Evolutionary conservation across 1,140 invertebrate genomes (phyloP), one percentile per base, ranked within the genome.

Genomic region (Cyrtorhinus lividipennis): DNA sequence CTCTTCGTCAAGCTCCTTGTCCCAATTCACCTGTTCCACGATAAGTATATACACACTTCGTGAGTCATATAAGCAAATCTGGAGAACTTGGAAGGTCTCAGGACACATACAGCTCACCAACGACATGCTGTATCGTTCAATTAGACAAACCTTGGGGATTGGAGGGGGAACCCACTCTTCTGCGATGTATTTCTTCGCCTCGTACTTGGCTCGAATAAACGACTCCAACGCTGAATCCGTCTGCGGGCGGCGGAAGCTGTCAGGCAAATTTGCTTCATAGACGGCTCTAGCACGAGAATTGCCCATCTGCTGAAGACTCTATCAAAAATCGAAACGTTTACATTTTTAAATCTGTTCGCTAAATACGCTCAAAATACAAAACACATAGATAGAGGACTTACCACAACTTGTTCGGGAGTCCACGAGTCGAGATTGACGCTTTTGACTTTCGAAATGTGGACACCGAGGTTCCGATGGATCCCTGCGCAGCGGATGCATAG

Each of bases 361-460:
- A n/a, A n/a, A n/a, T n/a, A n/a, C n/a, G n/a, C n/a, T n/a, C n/a
- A n/a, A n/a, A n/a, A n/a, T n/a, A n/a, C n/a, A n/a, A n/a, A n/a
- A n/a, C n/a, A n/a, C n/a, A n/a, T 44, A 44, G n/a, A 12, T 44
- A 10, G n/a, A 58, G 48, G 5, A 72, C 75, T 76, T 77, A 83
- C 81, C 69, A 88, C 88, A 65, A 98, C 91, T 85, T 98, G 95
- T 72, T 98, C 93, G 0, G 93, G 88, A n/a, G 92, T 96, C 95
- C 95, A 99, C 56, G 92, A 81, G 73, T 99, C 95, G 60, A 99
- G 78, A 76, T 97, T 98, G 56, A 98, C 94, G 56, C 93, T 97
- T 75, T 96, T 97, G 1, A 99, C 95, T 76, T 89, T 90, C 59
- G 95, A 98, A 75, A 99, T 96, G 73, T 98, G 95, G 15, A 98